A percentile compares a stretch with the other conserved stretches of the same genome.
phyloP scores from a whole-genome alignment of 2,113 vertebrate genomes.

The Polypterus senegalus region DNA sequence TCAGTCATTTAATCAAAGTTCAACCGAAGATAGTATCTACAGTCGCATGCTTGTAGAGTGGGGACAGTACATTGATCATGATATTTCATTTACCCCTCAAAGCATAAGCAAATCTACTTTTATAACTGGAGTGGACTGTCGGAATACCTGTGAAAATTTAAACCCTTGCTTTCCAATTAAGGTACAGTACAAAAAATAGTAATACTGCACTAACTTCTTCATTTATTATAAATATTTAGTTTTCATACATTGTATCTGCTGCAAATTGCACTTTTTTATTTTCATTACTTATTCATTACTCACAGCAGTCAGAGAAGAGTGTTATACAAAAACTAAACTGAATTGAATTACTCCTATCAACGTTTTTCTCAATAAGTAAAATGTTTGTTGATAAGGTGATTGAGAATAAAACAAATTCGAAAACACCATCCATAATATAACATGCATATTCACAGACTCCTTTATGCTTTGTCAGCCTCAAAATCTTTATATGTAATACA shows the following conservation, averaged over 20 bases:
- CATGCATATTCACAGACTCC: too few relatives aligned
- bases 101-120: conserved; percentile 36
- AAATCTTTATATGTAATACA: too few relatives aligned
- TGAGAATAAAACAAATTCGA: too few relatives aligned
- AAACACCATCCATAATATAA: too few relatives aligned
- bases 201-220: background rate
- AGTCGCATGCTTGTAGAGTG: conserved; percentile 76
- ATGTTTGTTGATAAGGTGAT: too few relatives aligned
- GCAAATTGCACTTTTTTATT: too few relatives aligned
- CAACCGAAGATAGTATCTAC: conserved; percentile 54
- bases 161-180: conserved; percentile 75
- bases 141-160: conserved; percentile 50
- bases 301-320: too few relatives aligned
- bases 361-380: too few relatives aligned
- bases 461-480: too few relatives aligned
- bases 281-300: too few relatives aligned
- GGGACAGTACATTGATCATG: conserved; percentile 88
- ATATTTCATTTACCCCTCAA: conserved; percentile 79
- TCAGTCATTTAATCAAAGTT: conserved; percentile 35
- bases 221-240: background rate
- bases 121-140: conserved; percentile 41
- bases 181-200: conserved; percentile 42
- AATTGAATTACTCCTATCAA: too few relatives aligned
- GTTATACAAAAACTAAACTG: too few relatives aligned
- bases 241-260: background rate